Percentiles rank a stretch among this genome's conserved stretches.
Conservation (phyloP, 1,140 invertebrate genomes). For the Ladona fulva region DNA sequence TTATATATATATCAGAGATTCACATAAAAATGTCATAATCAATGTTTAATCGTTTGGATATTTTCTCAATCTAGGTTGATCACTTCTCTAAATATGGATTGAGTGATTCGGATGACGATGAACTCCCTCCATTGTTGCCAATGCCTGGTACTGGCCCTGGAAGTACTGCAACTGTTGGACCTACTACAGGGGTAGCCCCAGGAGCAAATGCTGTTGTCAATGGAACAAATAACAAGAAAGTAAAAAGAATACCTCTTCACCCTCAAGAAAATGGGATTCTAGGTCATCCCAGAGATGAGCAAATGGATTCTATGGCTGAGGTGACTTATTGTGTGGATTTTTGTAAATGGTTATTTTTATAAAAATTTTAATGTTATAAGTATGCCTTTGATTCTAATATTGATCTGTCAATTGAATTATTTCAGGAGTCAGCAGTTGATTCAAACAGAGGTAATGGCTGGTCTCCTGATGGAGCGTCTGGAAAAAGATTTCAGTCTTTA, state of each 20-base stretch:
- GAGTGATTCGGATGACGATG: slow-evolving; percentile 74
- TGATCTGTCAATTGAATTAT: background rate
- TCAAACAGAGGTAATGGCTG: background rate
- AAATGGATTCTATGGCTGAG: background rate
- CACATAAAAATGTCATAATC: background rate
- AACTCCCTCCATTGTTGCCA: slow-evolving; percentile 22
- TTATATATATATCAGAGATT: background rate
- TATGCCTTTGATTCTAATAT: background rate
- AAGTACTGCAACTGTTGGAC: background rate
- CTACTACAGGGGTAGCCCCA: background rate
- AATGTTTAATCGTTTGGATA: background rate
- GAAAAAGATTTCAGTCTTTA: background rate
- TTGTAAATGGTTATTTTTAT: background rate
- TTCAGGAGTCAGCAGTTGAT: background rate
- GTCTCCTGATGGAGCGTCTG: background rate
- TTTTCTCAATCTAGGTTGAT: slow-evolving; percentile 55
- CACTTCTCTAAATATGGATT: slow-evolving; percentile 97
- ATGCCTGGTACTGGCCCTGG: background rate
- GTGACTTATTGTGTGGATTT: background rate
- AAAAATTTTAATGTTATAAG: background rate
- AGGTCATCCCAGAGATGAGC: background rate
- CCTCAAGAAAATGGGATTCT: background rate
- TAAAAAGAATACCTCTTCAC: background rate
- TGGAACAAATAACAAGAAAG: background rate
- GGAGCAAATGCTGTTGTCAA: background rate